phyloP scores from a whole-genome alignment of 2,888 invertebrate genomes.

The Peribatodes rhomboidaria region DNA sequence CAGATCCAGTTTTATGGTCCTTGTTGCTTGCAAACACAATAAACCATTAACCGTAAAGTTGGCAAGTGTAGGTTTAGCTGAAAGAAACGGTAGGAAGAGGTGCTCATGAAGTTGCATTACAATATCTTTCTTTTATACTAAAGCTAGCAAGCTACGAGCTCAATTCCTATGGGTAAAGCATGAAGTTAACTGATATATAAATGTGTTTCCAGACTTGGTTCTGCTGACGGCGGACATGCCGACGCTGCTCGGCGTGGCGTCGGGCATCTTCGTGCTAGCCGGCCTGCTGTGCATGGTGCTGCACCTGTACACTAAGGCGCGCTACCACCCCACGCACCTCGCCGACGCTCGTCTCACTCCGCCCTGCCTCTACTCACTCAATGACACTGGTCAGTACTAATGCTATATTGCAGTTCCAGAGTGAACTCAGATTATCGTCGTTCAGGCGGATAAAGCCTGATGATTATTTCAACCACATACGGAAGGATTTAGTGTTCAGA shows the following conservation, averaged over 20 bases:
- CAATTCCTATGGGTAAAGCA: no score
- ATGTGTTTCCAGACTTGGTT: constrained; percentile 88
- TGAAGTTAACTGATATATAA: background rate
- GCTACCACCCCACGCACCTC: constrained; percentile 90
- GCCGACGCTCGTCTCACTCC: constrained; percentile 94
- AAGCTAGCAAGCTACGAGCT: no score
- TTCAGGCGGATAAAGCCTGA: no score
- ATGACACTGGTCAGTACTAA: constrained; percentile 91
- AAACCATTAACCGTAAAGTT: no score
- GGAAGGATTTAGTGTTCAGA: no score
- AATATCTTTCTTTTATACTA: no score
- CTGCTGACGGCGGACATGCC: constrained; percentile 94
- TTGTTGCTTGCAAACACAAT: no score
- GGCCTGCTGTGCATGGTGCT: constrained; percentile 96
- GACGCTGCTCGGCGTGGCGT: constrained; percentile 94
- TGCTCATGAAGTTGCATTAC: background rate
- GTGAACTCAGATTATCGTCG: no score
- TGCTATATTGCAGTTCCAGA: background rate
- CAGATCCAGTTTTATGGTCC: background rate
- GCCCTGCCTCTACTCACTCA: constrained; percentile 93
- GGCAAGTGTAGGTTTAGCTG: no score
- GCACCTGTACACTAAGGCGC: constrained; percentile 91
- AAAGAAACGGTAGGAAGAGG: background rate
- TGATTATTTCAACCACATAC: no score
- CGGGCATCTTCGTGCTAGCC: constrained; percentile 94